Base-by-base conservation (phyloP, 2,113 vertebrate species). In the Myrmecophaga tridactyla region DNA sequence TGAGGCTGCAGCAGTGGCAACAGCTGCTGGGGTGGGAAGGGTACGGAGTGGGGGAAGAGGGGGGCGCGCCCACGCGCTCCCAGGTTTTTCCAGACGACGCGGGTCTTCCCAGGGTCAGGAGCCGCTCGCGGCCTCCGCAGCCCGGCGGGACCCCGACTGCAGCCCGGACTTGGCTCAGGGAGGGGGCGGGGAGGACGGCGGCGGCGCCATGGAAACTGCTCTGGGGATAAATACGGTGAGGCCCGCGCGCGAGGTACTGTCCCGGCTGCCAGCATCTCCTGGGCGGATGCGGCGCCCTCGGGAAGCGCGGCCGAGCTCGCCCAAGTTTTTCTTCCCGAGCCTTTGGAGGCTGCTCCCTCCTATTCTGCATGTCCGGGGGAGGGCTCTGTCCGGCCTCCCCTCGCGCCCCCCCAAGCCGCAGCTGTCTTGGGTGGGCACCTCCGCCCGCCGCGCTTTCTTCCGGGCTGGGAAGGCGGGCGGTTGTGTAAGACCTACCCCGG, bases 161-260 rank as follows among this genome's bases (percentile, higher is more conserved):
- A 3, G 90, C 84, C 18, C 2, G n/a, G 63, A 62, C 58, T 65
- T 43, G 0, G 90, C 72, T 81, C 27, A 29, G 96, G n/a, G 53
- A 56, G 56, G 75, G 95, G 80, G 81, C 70, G 89, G 83, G 75
- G 72, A 89, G 94, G 92, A 72, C 29, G 94, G 95, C 92, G 73
- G 77, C 73, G 86, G 91, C 96, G 86, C 86, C 91, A 43, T 75
- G 96, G 96, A 94, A 94, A 96, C 95, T 41, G 89, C 36, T 90
- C 53, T 0, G 65, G 65, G 96, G 77, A 58, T 82, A 88, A 69
- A 43, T 56, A 67, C 67, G 84, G 70, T 83, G 94, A 77, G 85
- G 72, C 92, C 92, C 60, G 39, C 17, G 25, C 60, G 48, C n/a
- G 13, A 41, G 80, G 85, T 94, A 3, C 58, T 62, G 60, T 80